phyloP scores from a whole-genome alignment of 2,113 vertebrate species.

The Colistium nudipinnis region DNA sequence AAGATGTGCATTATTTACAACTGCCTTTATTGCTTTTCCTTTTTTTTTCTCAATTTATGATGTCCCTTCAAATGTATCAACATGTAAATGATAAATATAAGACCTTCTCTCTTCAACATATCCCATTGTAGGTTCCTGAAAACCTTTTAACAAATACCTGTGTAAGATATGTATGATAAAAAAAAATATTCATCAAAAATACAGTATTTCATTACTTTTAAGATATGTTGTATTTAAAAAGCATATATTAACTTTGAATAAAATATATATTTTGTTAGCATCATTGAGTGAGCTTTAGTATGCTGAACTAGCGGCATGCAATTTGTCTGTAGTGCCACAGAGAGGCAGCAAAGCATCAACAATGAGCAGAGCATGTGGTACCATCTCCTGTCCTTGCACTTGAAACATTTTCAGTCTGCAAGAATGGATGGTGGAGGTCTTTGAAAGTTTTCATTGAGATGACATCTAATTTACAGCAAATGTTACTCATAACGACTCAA shows the following conservation, averaged over 20 bases:
- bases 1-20: slow-evolving; percentile 20
- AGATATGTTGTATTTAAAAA: slow-evolving; percentile 71
- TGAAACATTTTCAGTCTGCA: not conserved
- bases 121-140: slow-evolving; percentile 24
- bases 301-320: slow-evolving; percentile 21
- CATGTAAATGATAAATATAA: slow-evolving; percentile 5
- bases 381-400: not conserved
- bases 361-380: slow-evolving; percentile 8
- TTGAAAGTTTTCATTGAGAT: slow-evolving; percentile 5
- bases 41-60: not conserved
- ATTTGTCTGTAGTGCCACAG: slow-evolving; percentile 61
- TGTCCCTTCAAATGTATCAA: slow-evolving; percentile 6
- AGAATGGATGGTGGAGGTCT: not conserved
- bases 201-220: slow-evolving; percentile 69
- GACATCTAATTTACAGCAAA: not conserved
- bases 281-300: not conserved
- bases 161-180: slow-evolving; percentile 44
- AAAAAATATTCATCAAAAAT: slow-evolving; percentile 13
- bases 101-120: slow-evolving; percentile 24
- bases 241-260: slow-evolving; percentile 74
- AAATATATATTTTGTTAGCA: slow-evolving; percentile 79
- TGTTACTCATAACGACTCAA: not conserved
- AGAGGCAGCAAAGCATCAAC: slow-evolving; percentile 73
- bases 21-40: slow-evolving; percentile 2
- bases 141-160: slow-evolving; percentile 31